Conservation (phyloP, 1,140 invertebrate genomes). For the Pinna nobilis region DNA sequence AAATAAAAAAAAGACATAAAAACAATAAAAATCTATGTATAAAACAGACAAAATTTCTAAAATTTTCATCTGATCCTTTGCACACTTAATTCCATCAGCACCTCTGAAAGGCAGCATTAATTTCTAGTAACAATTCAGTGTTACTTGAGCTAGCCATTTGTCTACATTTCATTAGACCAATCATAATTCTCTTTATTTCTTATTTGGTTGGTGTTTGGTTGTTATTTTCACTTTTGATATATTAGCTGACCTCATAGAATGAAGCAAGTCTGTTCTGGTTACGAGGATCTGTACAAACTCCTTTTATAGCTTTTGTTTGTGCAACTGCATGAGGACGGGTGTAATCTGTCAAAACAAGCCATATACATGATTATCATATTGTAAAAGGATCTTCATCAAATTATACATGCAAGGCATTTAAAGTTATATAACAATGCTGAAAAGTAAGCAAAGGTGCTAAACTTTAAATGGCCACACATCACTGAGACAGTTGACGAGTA, state of each 20-base stretch:
- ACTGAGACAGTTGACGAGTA: not conserved
- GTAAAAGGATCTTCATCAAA: no score
- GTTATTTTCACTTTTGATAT: not conserved
- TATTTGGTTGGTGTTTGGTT: not conserved
- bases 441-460: not conserved
- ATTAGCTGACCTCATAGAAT: slow-evolving; percentile 83
- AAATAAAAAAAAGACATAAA: no score
- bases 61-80: no score
- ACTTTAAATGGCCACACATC: not conserved
- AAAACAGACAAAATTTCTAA: no score
- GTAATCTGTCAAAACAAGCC: slow-evolving; percentile 51
- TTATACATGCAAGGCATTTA: no score
- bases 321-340: slow-evolving; percentile 82
- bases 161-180: not conserved
- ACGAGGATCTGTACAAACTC: slow-evolving; percentile 85
- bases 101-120: no score
- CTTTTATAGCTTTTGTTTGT: slow-evolving; percentile 89
- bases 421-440: not conserved
- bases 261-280: slow-evolving; percentile 88
- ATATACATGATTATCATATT: not conserved
- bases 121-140: not conserved
- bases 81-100: no score
- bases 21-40: no score
- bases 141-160: not conserved
- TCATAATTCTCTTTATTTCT: not conserved